These are phyloP conservation scores for Malurus splendens DNA, from an alignment of 2,797 vertebrate genomes.

Conservation along the genomic window DNA sequence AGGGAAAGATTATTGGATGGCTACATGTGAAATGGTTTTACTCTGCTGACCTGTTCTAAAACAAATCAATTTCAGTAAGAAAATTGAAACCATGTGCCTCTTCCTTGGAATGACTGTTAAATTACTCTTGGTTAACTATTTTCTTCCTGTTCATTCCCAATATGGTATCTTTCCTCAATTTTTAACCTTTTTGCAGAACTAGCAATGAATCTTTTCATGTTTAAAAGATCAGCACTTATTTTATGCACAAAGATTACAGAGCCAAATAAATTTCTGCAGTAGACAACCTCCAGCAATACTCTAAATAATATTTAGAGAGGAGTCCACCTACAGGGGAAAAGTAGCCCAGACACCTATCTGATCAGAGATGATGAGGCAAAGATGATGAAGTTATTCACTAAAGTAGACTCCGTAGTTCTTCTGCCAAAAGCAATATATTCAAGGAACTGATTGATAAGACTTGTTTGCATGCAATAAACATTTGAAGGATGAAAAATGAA, in stretches of 20 bases:
- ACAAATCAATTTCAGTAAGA: slow-evolving; percentile 1
- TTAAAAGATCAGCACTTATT: slow-evolving; percentile 25
- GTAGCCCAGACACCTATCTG: not conserved
- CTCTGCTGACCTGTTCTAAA: slow-evolving; percentile 5
- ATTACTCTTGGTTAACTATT: slow-evolving; percentile 9
- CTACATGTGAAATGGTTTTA: not conserved
- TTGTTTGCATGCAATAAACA: slow-evolving; percentile 7
- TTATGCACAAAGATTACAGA: not conserved
- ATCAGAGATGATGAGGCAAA: not conserved
- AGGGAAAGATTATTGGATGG: not conserved
- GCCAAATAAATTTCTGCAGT: not conserved
- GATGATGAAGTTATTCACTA: slow-evolving; percentile 17
- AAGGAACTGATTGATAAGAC: slow-evolving; percentile 24
- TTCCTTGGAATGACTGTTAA: not conserved
- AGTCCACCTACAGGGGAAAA: slow-evolving; percentile 2
- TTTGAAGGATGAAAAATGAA: not conserved
- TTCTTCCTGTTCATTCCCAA: not conserved
- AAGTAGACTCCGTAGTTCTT: not conserved
- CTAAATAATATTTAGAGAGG: slow-evolving; percentile 22
- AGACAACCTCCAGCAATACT: slow-evolving; percentile 22
- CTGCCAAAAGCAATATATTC: slow-evolving; percentile 36
- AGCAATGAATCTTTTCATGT: not conserved
- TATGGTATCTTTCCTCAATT: not conserved
- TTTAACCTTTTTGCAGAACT: not conserved
- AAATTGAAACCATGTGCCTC: slow-evolving; percentile 10